Evolutionary conservation across 2,888 invertebrate genomes (phyloP).

Genomic region (Gibbula magus): DNA sequence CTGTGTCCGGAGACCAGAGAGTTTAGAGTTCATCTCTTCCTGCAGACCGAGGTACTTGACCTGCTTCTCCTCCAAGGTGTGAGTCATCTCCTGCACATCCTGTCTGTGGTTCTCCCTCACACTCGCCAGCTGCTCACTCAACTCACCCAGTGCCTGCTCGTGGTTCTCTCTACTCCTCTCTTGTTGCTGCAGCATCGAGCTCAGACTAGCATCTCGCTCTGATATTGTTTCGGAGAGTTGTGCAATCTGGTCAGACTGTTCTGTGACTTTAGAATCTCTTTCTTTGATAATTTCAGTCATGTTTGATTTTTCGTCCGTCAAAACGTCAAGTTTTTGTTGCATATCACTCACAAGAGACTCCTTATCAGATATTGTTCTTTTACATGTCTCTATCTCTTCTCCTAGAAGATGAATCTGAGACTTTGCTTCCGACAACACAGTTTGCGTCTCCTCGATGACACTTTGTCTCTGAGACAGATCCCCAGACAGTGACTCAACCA

Average conservation of each 20-base stretch:
- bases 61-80: neutral
- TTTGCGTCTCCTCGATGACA: neutral
- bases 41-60: neutral
- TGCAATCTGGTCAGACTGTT: neutral
- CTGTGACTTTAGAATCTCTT: neutral
- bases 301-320: neutral
- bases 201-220: constrained; percentile 5
- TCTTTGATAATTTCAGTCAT: neutral
- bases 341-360: neutral
- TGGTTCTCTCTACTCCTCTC: neutral
- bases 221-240: neutral
- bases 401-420: constrained; percentile 4
- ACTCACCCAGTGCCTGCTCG: neutral
- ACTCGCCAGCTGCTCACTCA: neutral
- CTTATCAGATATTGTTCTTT: neutral
- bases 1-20: neutral
- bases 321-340: neutral
- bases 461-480: constrained; percentile 16
- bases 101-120: neutral
- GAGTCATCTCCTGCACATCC: neutral
- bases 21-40: neutral
- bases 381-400: neutral
- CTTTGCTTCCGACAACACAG: neutral
- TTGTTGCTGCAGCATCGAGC: neutral
- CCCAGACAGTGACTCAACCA: constrained; percentile 19